Evolutionary conservation across 2,797 vertebrate species (phyloP).

Genomic region (Dicrostonyx torquatus): DNA sequence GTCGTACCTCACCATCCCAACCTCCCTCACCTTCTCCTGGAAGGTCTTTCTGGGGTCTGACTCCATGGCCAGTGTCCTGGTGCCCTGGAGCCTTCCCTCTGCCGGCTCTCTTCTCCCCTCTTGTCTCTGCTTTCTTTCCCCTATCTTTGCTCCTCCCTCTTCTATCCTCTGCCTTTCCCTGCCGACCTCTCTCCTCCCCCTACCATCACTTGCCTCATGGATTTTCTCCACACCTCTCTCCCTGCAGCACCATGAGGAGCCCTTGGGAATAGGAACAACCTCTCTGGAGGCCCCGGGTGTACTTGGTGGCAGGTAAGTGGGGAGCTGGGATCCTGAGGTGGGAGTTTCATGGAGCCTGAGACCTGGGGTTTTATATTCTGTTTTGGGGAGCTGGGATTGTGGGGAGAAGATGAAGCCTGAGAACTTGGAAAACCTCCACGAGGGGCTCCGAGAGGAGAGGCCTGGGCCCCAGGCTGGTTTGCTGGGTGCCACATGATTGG

Average conservation of each 20-base stretch:
- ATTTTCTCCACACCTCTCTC: neutral
- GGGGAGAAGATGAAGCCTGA: neutral
- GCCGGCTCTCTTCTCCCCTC: neutral
- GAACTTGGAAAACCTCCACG: neutral
- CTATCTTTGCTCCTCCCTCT: neutral
- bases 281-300: neutral
- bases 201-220: neutral
- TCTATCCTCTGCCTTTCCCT: neutral
- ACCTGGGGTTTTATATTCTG: neutral
- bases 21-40: neutral
- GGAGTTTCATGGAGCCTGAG: neutral
- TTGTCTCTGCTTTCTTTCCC: neutral
- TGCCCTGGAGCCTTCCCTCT: neutral
- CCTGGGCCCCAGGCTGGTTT: neutral
- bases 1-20: neutral
- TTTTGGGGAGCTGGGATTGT: slow-evolving; percentile 28
- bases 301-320: slow-evolving; percentile 50
- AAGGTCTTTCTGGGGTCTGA: neutral
- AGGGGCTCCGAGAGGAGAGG: neutral
- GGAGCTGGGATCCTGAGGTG: neutral
- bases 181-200: neutral
- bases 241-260: slow-evolving; percentile 60
- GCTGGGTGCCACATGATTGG: neutral
- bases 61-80: neutral
- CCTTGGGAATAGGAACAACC: slow-evolving; percentile 38